These are phyloP conservation scores for Spea multiplicata DNA, from an alignment of 2,113 vertebrate genomes.

Conservation along the genomic window DNA sequence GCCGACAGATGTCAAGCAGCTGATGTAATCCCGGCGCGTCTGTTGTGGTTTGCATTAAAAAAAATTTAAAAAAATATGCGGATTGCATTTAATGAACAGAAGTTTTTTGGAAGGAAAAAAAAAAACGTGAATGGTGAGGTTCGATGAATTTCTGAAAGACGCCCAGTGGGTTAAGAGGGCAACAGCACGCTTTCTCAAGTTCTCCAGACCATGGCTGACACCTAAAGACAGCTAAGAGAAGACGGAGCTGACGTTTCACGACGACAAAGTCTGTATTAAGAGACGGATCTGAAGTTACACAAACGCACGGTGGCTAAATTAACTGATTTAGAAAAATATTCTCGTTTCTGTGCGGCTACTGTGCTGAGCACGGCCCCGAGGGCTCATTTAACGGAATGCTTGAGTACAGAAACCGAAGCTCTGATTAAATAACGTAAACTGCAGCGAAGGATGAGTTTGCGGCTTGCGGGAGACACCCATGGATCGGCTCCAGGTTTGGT, in stretches of 20 bases:
- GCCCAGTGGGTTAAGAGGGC: conserved; percentile 4
- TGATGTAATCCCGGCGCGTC: background rate
- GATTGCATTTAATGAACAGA: background rate
- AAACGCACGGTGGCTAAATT: background rate
- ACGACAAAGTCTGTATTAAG: background rate
- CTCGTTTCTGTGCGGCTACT: no score
- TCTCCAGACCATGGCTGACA: conserved; percentile 8
- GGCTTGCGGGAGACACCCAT: no score
- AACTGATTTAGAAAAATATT: background rate
- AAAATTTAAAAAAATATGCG: no score
- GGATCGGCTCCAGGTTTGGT: no score
- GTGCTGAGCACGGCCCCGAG: no score
- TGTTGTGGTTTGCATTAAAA: background rate
- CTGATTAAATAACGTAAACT: background rate
- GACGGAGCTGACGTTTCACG: background rate
- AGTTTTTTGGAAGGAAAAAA: background rate
- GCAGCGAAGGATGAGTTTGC: background rate
- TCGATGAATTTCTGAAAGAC: background rate
- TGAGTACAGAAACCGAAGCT: background rate
- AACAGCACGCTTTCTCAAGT: background rate
- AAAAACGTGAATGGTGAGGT: background rate
- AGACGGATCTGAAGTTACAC: background rate
- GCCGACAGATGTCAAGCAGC: conserved; percentile 4
- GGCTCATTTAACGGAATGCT: no score
- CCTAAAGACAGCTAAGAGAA: background rate